Evolutionary conservation across 2,797 vertebrate species (phyloP), one percentile per base, ranked within the genome.

Genomic region (Sebastes baramenuke): DNA sequence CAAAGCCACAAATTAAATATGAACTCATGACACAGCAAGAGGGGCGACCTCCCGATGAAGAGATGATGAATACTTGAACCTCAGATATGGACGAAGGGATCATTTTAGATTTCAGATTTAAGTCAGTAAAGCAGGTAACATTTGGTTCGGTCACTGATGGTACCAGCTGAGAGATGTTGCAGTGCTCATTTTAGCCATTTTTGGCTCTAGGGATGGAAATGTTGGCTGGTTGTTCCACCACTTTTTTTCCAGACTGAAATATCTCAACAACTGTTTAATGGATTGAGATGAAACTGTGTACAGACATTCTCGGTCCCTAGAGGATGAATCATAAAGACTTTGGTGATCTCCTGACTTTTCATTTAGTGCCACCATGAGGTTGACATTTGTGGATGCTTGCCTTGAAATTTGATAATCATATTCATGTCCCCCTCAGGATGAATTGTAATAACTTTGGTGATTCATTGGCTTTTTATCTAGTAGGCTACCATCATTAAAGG

Each of bases 1-100:
- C 76, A 66, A 60, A 87, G 83, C 91, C 93, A 86, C 94, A 92
- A 88, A 91, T 91, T 85, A 86, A 90, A 87, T 79, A 80, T 88
- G 88, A 93, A 90, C 87, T 90, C 66, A 73, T 84, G 84, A 91
- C 88, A 82, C 72, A 78, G 78, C 49, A 25, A 74, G 70, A 82
- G 34, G 70, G 67, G 56, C 34, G 54, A 82, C 77, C 66, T 86
- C 83, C 76, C 64, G 64, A 10, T 67, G 56, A 27, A 78, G 82
- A 54, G 61, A 76, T 61, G 78, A 84, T 75, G 81, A 81, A 83
- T 70, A 46, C 67, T 62, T 70, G 13, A 71, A 72, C 42, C 61
- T 77, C 64, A 79, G 46, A 77, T 46, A 36, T 69, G 46, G 46
- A 78, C 2, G 6, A 69, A 49, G 5, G 25, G 20, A n/a, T 81